Evolutionary conservation across 2,797 vertebrate species (phyloP).

Genomic region (Mus minutoides): DNA sequence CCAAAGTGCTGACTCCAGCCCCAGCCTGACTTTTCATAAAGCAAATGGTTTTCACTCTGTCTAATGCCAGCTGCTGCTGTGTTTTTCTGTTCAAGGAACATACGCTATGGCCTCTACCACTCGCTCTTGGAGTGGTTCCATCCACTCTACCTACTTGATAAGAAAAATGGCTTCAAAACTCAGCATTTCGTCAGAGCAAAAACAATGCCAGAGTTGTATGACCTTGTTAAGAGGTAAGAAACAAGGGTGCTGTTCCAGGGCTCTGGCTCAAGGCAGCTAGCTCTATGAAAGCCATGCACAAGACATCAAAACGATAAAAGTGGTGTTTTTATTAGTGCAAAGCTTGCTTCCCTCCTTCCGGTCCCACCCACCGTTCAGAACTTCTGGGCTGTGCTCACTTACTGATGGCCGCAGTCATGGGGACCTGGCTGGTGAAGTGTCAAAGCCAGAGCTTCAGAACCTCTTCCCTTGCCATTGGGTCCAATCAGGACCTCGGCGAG

Average conservation of each 20-base stretch:
- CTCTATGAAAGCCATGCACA: background rate
- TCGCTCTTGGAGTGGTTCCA: conserved; percentile 97
- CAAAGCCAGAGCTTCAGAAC: background rate
- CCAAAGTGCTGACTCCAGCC: too few relatives aligned
- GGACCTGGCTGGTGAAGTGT: background rate
- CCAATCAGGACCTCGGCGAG: background rate
- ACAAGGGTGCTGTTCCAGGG: background rate
- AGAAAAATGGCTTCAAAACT: conserved; percentile 91
- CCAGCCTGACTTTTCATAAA: conserved; percentile 26
- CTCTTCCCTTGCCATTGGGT: background rate
- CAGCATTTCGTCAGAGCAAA: conserved; percentile 92
- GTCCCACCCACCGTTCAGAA: background rate
- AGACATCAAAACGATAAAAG: background rate
- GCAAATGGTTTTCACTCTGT: background rate
- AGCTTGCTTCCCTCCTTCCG: background rate
- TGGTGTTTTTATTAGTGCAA: background rate
- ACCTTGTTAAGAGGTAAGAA: conserved; percentile 91
- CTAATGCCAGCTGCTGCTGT: background rate
- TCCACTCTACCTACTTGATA: conserved; percentile 94
- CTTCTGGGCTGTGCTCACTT: background rate
- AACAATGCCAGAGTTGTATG: conserved; percentile 93
- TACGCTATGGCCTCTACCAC: conserved; percentile 95
- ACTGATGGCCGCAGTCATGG: background rate
- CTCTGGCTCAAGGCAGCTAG: too few relatives aligned
- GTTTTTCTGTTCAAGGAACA: conserved; percentile 88